Evolutionary conservation across 1,140 invertebrate genomes (phyloP).

Genomic region (Helicoverpa armigera): DNA sequence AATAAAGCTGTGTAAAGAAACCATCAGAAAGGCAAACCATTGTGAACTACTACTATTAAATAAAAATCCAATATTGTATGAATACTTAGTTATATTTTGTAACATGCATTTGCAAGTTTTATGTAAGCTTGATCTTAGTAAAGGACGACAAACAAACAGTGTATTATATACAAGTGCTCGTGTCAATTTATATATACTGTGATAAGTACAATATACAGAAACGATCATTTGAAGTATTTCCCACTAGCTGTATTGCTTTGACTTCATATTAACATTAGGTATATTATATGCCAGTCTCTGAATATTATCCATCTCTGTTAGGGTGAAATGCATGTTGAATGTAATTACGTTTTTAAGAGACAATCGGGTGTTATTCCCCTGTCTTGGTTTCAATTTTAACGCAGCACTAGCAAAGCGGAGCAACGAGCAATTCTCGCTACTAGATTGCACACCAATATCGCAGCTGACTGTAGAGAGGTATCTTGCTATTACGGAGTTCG

Average conservation of each 20-base stretch:
- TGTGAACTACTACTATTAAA: slow-evolving; percentile 48
- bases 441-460: too few relatives aligned
- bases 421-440: too few relatives aligned
- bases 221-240: slow-evolving; percentile 14
- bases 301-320: not conserved
- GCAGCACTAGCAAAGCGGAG: too few relatives aligned
- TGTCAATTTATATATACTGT: slow-evolving; percentile 37
- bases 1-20: too few relatives aligned
- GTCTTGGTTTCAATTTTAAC: too few relatives aligned
- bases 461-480: too few relatives aligned
- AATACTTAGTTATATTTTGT: slow-evolving; percentile 50
- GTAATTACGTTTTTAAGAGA: not conserved
- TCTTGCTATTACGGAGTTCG: too few relatives aligned
- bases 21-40: too few relatives aligned
- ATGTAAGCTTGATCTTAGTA: slow-evolving; percentile 46
- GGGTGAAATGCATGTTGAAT: slow-evolving; percentile 19
- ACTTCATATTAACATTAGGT: not conserved
- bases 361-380: too few relatives aligned
- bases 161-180: slow-evolving; percentile 50
- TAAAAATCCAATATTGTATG: slow-evolving; percentile 56
- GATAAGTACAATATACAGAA: slow-evolving; percentile 34
- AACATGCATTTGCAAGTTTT: slow-evolving; percentile 47
- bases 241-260: slow-evolving; percentile 38
- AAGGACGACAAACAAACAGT: slow-evolving; percentile 47
- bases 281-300: not conserved